These are phyloP conservation scores for Lytechinus pictus DNA, from an alignment of 35 echinoderm and acorn worm species.

Conservation along the genomic window DNA sequence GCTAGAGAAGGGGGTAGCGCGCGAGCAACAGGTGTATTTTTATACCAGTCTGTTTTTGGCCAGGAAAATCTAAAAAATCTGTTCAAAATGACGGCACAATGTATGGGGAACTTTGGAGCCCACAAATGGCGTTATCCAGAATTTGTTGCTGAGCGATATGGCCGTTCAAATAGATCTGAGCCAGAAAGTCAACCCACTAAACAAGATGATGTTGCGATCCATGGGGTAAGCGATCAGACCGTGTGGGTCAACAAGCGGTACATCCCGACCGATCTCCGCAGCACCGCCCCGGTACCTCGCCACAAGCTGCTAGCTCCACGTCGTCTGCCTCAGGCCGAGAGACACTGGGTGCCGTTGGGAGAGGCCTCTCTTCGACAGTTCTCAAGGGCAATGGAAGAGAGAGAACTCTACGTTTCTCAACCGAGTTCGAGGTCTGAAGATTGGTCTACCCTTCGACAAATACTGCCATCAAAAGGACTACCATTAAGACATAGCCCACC, in stretches of 20 bases:
- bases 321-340: slow-evolving; percentile 70
- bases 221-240: slow-evolving; percentile 70
- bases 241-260: slow-evolving; percentile 99
- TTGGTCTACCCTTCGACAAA: slow-evolving; percentile 86
- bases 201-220: slow-evolving; percentile 57
- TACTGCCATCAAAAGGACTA: slow-evolving; percentile 87
- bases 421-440: slow-evolving; percentile 90
- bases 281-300: slow-evolving; percentile 94
- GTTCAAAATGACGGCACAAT: slow-evolving; percentile 83
- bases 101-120: slow-evolving; percentile 94
- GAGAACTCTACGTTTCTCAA: slow-evolving; percentile 73
- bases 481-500: slow-evolving; percentile 69
- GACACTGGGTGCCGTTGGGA: slow-evolving; percentile 75
- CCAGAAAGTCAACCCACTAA: slow-evolving; percentile 39
- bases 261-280: slow-evolving; percentile 95
- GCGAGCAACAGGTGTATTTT: neutral
- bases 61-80: neutral
- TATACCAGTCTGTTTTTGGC: neutral
- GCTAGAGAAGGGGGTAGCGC: neutral
- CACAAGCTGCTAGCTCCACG: slow-evolving; percentile 87
- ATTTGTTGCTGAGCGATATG: slow-evolving; percentile 64
- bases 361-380: slow-evolving; percentile 78
- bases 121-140: slow-evolving; percentile 84
- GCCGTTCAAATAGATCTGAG: slow-evolving; percentile 38
- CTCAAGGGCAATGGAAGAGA: slow-evolving; percentile 78